A percentile compares a stretch with the other conserved stretches of the same genome.
These are phyloP conservation scores for Nematostella vectensis DNA, from an alignment of 92 coral and sea anemone species.

Conservation along the genomic window DNA sequence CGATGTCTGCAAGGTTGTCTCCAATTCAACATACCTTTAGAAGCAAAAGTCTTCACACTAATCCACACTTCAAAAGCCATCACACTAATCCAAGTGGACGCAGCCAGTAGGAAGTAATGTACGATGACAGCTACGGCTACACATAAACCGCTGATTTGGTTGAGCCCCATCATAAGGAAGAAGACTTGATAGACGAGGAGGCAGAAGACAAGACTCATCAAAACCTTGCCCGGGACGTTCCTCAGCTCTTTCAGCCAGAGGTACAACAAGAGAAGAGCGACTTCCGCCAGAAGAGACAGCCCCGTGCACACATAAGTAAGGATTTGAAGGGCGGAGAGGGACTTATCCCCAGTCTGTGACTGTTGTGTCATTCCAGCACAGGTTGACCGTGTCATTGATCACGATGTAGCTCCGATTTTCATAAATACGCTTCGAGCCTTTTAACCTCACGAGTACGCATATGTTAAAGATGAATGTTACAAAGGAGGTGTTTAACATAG, in stretches of 20 bases:
- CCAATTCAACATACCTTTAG: slow-evolving; percentile 17
- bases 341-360: background rate
- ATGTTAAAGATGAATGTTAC: background rate
- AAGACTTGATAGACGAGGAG: slow-evolving; percentile 22
- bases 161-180: slow-evolving; percentile 4
- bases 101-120: slow-evolving; percentile 23
- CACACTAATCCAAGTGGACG: slow-evolving; percentile 41
- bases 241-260: slow-evolving; percentile 8
- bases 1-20: no score
- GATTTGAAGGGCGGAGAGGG: background rate
- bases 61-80: slow-evolving; percentile 34
- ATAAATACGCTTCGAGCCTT: background rate
- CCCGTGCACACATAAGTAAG: slow-evolving; percentile 8
- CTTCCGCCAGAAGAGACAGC: slow-evolving; percentile 19
- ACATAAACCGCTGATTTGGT: slow-evolving; percentile 14
- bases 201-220: slow-evolving; percentile 21
- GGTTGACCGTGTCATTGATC: background rate
- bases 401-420: slow-evolving; percentile 2
- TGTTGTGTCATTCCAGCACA: background rate
- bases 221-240: slow-evolving; percentile 30
- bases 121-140: slow-evolving; percentile 12
- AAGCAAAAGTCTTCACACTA: slow-evolving; percentile 36
- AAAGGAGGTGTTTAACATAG: background rate
- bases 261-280: slow-evolving; percentile 16
- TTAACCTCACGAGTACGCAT: background rate